phyloP scores from a whole-genome alignment of 2,113 vertebrate species.

The Urocolius indicus region DNA sequence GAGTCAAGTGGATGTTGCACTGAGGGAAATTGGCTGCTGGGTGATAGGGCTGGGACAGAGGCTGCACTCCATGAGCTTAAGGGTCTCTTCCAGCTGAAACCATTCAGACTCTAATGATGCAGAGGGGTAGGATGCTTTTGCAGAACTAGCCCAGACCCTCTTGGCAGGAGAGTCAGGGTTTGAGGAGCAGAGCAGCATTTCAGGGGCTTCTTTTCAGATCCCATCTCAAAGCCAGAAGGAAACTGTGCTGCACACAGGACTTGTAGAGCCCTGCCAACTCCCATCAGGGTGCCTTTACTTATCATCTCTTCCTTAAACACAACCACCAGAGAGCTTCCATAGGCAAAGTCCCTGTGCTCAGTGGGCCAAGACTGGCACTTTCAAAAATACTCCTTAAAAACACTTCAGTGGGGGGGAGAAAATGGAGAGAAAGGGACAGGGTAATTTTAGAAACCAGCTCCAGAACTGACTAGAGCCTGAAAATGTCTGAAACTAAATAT shows the following conservation, averaged over 20 bases:
- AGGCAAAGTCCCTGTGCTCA: not conserved
- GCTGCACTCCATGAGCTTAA: too few species aligned
- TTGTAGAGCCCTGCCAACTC: not conserved
- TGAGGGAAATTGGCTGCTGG: too few species aligned
- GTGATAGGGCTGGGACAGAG: too few species aligned
- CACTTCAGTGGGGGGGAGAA: not conserved
- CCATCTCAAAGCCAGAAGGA: not conserved
- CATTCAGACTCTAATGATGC: too few species aligned
- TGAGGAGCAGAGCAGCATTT: not conserved
- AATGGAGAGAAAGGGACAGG: not conserved
- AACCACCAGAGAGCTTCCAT: not conserved
- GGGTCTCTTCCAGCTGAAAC: too few species aligned
- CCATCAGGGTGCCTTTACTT: not conserved
- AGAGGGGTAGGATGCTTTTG: not conserved
- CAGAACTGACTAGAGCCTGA: not conserved
- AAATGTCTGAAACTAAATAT: conserved; percentile 9
- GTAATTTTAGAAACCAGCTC: conserved; percentile 36
- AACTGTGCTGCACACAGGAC: not conserved
- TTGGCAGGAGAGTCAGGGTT: not conserved
- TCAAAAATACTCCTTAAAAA: conserved; percentile 25
- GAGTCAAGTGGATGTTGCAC: too few species aligned
- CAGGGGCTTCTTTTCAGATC: not conserved
- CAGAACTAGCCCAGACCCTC: not conserved
- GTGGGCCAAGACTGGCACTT: not conserved
- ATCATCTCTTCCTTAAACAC: not conserved